Conservation (phyloP, 2,797 vertebrate species). For the Calcarius lapponicus region DNA sequence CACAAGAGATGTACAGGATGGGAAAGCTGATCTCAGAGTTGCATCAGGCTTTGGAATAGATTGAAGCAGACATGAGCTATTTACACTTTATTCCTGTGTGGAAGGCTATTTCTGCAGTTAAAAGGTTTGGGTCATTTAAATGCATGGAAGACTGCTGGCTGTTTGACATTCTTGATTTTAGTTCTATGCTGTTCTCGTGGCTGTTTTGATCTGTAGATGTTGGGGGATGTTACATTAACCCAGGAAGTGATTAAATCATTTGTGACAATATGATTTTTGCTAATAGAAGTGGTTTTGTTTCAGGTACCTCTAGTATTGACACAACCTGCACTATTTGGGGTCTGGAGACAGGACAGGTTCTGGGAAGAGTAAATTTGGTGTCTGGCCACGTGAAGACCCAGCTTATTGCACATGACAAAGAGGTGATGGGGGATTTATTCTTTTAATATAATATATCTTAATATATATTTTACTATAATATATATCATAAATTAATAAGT, state of each 20-base stretch:
- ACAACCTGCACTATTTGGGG: constrained; percentile 99
- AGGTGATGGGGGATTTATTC: constrained; percentile 76
- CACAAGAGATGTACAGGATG: neutral
- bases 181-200: neutral
- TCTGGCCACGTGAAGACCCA: constrained; percentile 98
- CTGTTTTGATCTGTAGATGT: neutral
- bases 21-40: neutral
- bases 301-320: constrained; percentile 97
- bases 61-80: constrained; percentile 30
- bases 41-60: neutral
- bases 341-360: constrained; percentile 94
- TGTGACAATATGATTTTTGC: neutral
- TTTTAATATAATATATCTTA: too few species aligned
- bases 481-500: too few species aligned
- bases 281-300: neutral
- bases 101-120: neutral
- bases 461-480: too few species aligned
- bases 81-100: constrained; percentile 49
- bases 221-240: neutral
- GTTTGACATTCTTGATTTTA: constrained; percentile 22
- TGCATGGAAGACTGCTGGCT: neutral
- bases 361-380: constrained; percentile 95
- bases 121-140: constrained; percentile 31
- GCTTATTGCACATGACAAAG: constrained; percentile 98
- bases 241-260: neutral